Conservation (phyloP, 2,113 vertebrate genomes). For the Cavia porcellus region DNA sequence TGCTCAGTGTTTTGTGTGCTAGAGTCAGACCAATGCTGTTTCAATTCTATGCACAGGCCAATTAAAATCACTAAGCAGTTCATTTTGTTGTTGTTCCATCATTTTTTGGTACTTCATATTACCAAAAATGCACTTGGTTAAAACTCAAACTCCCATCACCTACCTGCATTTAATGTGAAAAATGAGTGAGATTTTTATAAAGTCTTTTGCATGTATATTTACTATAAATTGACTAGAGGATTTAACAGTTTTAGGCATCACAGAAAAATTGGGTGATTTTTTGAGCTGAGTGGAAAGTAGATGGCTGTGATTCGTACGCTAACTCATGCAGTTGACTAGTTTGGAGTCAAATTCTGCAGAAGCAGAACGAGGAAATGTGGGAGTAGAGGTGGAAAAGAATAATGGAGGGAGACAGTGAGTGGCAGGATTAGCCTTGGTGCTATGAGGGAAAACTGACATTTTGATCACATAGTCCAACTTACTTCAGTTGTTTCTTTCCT, state of each 20-base stretch:
- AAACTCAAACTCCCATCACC: constrained; percentile 47
- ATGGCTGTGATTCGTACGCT: constrained; percentile 65
- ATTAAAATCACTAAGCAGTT: constrained; percentile 76
- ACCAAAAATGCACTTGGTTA: constrained; percentile 1
- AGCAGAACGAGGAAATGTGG: neutral
- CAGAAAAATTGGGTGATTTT: constrained; percentile 64
- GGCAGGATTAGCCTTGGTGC: neutral
- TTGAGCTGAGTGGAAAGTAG: constrained; percentile 58
- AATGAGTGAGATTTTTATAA: constrained; percentile 52
- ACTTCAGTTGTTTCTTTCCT: constrained; percentile 18
- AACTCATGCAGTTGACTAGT: constrained; percentile 54
- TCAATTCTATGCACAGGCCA: constrained; percentile 69
- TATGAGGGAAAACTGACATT: neutral
- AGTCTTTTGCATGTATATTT: constrained; percentile 60
- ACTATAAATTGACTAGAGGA: constrained; percentile 60
- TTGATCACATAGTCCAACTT: neutral
- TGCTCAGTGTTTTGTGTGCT: constrained; percentile 69
- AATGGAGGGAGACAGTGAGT: neutral
- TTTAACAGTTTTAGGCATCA: constrained; percentile 58
- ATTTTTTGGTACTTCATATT: constrained; percentile 42
- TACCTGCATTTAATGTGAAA: constrained; percentile 45
- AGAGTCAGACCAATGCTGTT: constrained; percentile 62
- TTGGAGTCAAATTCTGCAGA: constrained; percentile 22
- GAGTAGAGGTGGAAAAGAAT: neutral
- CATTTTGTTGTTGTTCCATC: constrained; percentile 40